phyloP scores from a whole-genome alignment of 2,888 invertebrate genomes.

The Schrankia costaestrigalis region DNA sequence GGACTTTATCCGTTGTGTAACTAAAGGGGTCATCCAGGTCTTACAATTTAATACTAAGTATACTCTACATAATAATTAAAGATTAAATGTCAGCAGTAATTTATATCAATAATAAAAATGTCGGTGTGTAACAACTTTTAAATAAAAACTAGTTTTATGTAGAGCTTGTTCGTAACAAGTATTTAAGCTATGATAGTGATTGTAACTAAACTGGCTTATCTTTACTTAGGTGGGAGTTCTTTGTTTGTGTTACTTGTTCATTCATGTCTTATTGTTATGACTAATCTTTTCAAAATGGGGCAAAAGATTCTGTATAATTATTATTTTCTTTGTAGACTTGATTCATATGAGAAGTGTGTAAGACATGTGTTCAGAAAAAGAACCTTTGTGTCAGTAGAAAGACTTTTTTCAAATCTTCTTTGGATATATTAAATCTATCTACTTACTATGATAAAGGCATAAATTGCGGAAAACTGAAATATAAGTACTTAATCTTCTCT shows the following conservation, averaged over 20 bases:
- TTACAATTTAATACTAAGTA: too few species aligned
- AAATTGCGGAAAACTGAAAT: too few species aligned
- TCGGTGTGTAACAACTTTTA: not conserved
- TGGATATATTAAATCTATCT: too few species aligned
- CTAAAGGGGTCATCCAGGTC: slow-evolving; percentile 3
- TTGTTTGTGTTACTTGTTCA: slow-evolving; percentile 28
- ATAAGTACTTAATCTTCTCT: too few species aligned
- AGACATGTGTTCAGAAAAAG: too few species aligned
- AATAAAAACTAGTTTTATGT: not conserved
- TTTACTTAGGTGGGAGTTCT: slow-evolving; percentile 17
- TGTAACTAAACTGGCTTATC: slow-evolving; percentile 20
- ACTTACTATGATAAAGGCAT: too few species aligned
- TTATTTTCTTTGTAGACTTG: too few species aligned
- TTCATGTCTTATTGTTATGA: slow-evolving; percentile 17
- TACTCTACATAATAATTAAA: too few species aligned
- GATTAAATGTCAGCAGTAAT: not conserved
- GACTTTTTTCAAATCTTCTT: too few species aligned
- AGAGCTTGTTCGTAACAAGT: not conserved
- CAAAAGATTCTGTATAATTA: too few species aligned
- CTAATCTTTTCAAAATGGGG: slow-evolving; percentile 15
- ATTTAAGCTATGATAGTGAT: slow-evolving; percentile 1
- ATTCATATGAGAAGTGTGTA: too few species aligned
- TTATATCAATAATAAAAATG: not conserved
- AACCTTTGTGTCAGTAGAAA: too few species aligned
- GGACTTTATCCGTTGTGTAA: slow-evolving; percentile 4